Conservation (phyloP, 2,113 vertebrate genomes). For the Stictonetta naevosa region DNA sequence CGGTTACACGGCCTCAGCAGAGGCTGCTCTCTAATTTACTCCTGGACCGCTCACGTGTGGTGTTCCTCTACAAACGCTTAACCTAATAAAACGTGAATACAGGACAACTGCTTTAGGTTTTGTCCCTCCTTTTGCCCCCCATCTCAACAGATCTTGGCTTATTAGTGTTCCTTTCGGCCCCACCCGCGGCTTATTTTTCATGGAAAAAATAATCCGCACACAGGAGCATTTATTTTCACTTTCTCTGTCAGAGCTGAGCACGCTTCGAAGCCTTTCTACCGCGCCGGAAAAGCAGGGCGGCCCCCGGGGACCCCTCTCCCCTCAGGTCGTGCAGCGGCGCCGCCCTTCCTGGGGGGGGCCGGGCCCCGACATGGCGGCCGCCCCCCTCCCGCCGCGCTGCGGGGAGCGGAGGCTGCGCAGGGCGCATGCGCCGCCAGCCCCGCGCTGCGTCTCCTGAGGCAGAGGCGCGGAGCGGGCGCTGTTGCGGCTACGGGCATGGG, state of each 20-base stretch:
- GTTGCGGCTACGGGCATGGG: too few relatives aligned
- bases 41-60: fast-evolving
- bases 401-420: too few relatives aligned
- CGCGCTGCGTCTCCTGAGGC: too few relatives aligned
- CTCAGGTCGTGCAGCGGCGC: fast-evolving
- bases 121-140: not conserved
- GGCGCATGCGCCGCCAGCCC: too few relatives aligned
- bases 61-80: fast-evolving
- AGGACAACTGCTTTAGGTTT: fast-evolving
- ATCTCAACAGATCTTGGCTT: fast-evolving
- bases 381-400: too few relatives aligned
- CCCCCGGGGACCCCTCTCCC: fast-evolving
- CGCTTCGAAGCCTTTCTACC: fast-evolving
- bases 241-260: not conserved
- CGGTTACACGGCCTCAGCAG: fast-evolving
- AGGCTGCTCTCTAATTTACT: fast-evolving
- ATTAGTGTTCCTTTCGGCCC: fast-evolving
- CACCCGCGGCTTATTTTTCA: fast-evolving
- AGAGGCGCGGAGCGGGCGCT: too few relatives aligned
- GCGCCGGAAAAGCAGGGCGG: fast-evolving
- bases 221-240: too few relatives aligned
- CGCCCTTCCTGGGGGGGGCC: too few relatives aligned
- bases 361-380: too few relatives aligned
- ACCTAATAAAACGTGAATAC: not conserved
- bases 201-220: too few relatives aligned